phyloP scores from a whole-genome alignment of 2,888 invertebrate genomes.

The Dasysyrphus albostriatus region DNA sequence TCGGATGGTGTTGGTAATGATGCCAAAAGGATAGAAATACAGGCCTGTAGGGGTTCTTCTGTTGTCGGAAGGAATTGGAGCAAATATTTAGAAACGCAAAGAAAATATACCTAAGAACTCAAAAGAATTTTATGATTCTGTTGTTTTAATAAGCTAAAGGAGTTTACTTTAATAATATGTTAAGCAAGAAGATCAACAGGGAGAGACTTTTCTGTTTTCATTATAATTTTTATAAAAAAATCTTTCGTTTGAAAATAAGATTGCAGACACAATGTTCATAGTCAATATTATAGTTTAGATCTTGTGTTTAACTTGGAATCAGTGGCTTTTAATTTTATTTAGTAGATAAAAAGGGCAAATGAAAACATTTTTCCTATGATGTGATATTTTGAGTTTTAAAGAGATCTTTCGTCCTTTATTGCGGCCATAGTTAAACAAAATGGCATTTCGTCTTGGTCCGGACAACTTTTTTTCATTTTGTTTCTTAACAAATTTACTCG shows the following conservation, averaged over 20 bases:
- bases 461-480: too few species aligned
- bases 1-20: not conserved
- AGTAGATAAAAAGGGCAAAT: too few species aligned
- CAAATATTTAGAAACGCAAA: slow-evolving; percentile 54
- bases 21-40: not conserved
- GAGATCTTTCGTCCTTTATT: too few species aligned
- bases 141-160: slow-evolving; percentile 63
- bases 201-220: not conserved
- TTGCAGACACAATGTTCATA: too few species aligned
- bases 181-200: not conserved
- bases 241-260: not conserved
- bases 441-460: too few species aligned
- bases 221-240: not conserved
- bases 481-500: too few species aligned
- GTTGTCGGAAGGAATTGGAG: slow-evolving; percentile 63
- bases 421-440: too few species aligned
- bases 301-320: too few species aligned
- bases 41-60: not conserved
- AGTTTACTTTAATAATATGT: not conserved
- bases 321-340: too few species aligned
- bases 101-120: slow-evolving; percentile 14
- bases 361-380: too few species aligned
- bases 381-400: too few species aligned
- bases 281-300: too few species aligned
- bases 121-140: slow-evolving; percentile 6